A percentile compares a stretch with the other conserved stretches of the same genome.
These are phyloP conservation scores for Cheilosia urbana DNA, from an alignment of 2,888 invertebrate genomes.

Conservation along the genomic window DNA sequence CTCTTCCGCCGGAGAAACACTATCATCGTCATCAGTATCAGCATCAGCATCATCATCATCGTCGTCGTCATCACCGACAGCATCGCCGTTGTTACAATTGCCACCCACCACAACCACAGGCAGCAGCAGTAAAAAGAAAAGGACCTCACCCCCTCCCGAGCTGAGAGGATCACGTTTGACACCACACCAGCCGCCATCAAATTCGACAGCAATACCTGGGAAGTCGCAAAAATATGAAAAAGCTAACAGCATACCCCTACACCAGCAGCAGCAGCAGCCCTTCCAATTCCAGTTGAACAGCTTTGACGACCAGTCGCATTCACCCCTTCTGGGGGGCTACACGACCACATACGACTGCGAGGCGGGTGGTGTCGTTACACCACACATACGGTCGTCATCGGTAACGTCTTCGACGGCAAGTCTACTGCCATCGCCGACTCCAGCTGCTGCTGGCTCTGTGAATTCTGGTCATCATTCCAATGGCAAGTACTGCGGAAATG, in stretches of 20 bases:
- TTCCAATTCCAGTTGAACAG: constrained; percentile 46
- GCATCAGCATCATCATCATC: constrained; percentile 11
- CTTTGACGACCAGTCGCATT: constrained; percentile 54
- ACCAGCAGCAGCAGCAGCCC: neutral
- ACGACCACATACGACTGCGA: constrained; percentile 61
- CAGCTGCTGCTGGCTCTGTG: constrained; percentile 27
- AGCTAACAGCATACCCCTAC: constrained; percentile 43
- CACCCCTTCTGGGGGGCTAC: constrained; percentile 37
- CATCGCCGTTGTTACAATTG: constrained; percentile 66
- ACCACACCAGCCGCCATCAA: constrained; percentile 60
- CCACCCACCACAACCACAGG: constrained; percentile 33
- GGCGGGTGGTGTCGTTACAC: constrained; percentile 16
- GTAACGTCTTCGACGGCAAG: constrained; percentile 70
- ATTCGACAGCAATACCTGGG: constrained; percentile 77
- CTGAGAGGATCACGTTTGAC: constrained; percentile 36
- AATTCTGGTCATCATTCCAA: constrained; percentile 67
- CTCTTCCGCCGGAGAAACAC: constrained; percentile 60
- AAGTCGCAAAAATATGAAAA: constrained; percentile 81
- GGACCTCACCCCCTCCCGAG: constrained; percentile 7
- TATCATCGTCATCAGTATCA: constrained; percentile 61
- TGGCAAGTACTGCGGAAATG: constrained; percentile 66
- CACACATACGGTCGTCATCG: constrained; percentile 69
- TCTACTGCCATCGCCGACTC: constrained; percentile 47
- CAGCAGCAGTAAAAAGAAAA: constrained; percentile 44
- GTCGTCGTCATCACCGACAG: constrained; percentile 47